Percentiles rank a stretch among this genome's conserved stretches.
These are phyloP conservation scores for Centruroides sculpturatus DNA, from an alignment of 1,140 invertebrate genomes.

Conservation along the genomic window DNA sequence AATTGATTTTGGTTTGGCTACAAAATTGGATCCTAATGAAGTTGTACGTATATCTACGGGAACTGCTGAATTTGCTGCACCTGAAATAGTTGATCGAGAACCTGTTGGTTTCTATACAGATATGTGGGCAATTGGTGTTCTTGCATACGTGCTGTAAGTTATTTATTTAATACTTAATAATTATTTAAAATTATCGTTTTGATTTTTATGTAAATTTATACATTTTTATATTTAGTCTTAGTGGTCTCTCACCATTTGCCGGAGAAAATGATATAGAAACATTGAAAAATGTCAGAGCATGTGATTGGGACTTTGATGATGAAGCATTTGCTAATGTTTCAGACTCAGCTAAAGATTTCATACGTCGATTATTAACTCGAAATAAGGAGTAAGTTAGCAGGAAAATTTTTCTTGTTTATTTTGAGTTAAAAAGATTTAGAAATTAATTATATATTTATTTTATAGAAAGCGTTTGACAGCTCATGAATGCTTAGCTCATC, in stretches of 20 bases:
- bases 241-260: constrained; percentile 94
- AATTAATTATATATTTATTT: constrained; percentile 15
- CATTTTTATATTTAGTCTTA: constrained; percentile 44
- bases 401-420: neutral
- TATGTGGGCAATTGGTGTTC: constrained; percentile 98
- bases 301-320: constrained; percentile 97
- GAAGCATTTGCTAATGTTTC: constrained; percentile 75
- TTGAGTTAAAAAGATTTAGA: neutral
- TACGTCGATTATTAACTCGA: constrained; percentile 75
- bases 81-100: constrained; percentile 95
- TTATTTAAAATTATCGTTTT: neutral
- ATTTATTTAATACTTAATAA: neutral
- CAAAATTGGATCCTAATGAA: constrained; percentile 94
- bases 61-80: constrained; percentile 97
- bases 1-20: constrained; percentile 96
- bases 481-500: constrained; percentile 87
- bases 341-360: constrained; percentile 96
- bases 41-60: constrained; percentile 97
- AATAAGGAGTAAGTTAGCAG: constrained; percentile 68
- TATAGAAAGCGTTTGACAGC: constrained; percentile 89
- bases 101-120: constrained; percentile 99
- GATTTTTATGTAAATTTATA: neutral
- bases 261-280: constrained; percentile 98
- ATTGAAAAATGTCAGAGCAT: constrained; percentile 92
- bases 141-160: constrained; percentile 90